Base-by-base conservation (phyloP, 2,888 invertebrate species). In the Heliconius ethilla region DNA sequence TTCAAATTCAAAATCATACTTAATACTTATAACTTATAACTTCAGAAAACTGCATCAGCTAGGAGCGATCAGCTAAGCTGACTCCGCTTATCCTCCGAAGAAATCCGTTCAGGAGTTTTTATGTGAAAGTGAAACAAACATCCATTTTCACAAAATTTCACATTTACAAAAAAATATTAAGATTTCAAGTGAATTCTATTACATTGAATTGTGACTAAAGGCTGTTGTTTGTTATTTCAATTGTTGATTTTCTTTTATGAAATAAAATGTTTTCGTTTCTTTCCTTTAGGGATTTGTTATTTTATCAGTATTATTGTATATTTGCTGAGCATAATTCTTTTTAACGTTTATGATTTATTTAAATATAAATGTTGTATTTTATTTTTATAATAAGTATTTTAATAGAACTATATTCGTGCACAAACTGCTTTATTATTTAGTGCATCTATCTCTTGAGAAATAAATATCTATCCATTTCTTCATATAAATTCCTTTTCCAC, bases 161-260 rank as follows among this genome's bases (percentile, higher is more conserved):
- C 45, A 51, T 51, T 45, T 51, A 6, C 22, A 51, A 22, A 22
- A 51, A 7, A 9, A 67, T 40, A 67, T 67, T 67, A 25, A 5
- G n/a, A 40, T 40, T 67, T 40, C 37, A n/a, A 67, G 15, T 25
- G 7, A 67, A 67, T 67, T 40, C 13, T 40, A 13, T n/a, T 25
- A 40, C n/a, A 67, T 67, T 40, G 67, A 67, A 67, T n/a, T 37
- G 33, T 67, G 67, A n/a, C 22, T 37, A n/a, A 67, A 37, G 22
- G 37, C n/a, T 67, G 3, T 67, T 67, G 7, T 67, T 67, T 40
- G n/a, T 37, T 18, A 67, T 37, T 67, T 0, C n/a, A 9, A 67
- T 40, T 40, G 37, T 40, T 2, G 40, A 25, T 67, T 67, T 13
- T n/a, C 37, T 40, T n/a, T 37, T 40, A 29, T 66, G 18, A 22